A percentile compares a stretch with the other conserved stretches of the same genome.
These are phyloP conservation scores for Heliornis fulica DNA, from an alignment of 2,113 vertebrate genomes.

Conservation along the genomic window DNA sequence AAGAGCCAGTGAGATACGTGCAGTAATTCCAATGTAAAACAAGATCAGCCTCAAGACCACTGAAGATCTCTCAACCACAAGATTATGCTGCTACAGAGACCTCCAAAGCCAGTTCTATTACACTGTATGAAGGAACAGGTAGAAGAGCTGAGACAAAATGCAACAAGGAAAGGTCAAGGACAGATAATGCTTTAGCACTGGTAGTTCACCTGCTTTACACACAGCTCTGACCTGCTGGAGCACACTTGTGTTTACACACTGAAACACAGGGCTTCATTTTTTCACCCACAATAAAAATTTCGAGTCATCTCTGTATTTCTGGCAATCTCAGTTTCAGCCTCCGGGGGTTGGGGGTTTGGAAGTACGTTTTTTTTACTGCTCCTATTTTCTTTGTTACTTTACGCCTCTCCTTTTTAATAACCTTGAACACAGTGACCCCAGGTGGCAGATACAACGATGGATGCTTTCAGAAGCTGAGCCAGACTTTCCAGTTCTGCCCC, in stretches of 20 bases:
- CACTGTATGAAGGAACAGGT: not conserved
- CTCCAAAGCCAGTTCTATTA: not conserved
- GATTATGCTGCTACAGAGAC: not conserved
- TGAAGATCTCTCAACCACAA: not conserved
- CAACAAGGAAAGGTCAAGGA: fast-evolving
- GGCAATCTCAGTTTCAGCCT: not conserved
- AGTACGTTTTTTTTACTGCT: not conserved
- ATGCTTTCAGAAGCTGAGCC: not conserved
- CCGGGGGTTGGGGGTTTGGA: not conserved
- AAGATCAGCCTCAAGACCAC: not conserved
- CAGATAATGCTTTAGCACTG: not conserved
- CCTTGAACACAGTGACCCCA: slow-evolving; percentile 77
- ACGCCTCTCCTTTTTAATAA: not conserved
- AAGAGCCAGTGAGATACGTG: not conserved
- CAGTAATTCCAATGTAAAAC: not conserved
- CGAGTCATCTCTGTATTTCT: not conserved
- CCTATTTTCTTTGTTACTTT: not conserved
- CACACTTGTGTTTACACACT: not conserved
- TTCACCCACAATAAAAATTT: not conserved
- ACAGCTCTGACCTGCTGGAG: not conserved
- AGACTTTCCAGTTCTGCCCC: fast-evolving
- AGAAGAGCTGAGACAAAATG: not conserved
- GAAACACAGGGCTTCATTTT: not conserved
- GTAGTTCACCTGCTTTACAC: not conserved
- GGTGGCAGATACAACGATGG: slow-evolving; percentile 55